Evolutionary conservation across 2,797 vertebrate species (phyloP).

Genomic region (Sorex maritimensis): DNA sequence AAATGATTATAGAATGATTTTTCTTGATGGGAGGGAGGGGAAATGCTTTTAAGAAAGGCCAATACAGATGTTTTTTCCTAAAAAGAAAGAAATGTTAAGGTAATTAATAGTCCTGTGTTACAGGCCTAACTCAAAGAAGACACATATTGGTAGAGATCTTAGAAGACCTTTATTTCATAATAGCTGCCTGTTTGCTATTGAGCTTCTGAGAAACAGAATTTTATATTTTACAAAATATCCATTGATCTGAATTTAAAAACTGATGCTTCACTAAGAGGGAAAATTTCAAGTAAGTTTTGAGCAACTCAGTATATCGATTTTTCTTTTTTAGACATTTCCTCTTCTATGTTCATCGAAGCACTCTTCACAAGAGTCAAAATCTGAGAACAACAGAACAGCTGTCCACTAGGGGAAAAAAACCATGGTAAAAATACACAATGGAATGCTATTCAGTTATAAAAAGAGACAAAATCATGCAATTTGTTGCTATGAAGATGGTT

Average conservation of each 20-base stretch:
- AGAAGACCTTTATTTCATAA: not conserved
- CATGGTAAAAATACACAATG: too few relatives aligned
- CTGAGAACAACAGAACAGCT: too few relatives aligned
- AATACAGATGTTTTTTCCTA: not conserved
- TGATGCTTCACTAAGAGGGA: not conserved
- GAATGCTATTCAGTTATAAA: too few relatives aligned
- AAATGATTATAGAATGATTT: slow-evolving; percentile 17
- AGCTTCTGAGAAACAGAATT: not conserved
- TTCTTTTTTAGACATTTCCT: slow-evolving; percentile 1
- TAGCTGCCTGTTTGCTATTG: not conserved
- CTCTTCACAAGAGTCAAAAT: too few relatives aligned
- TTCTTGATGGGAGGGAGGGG: not conserved
- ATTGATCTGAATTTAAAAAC: slow-evolving; percentile 64
- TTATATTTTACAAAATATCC: slow-evolving; percentile 32
- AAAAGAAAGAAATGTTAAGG: slow-evolving; percentile 37
- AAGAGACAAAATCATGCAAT: too few relatives aligned
- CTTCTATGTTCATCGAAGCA: too few relatives aligned
- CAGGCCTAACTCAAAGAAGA: slow-evolving; percentile 31
- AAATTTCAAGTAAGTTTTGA: slow-evolving; percentile 51
- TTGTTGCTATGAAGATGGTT: too few relatives aligned
- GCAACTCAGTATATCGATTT: not conserved
- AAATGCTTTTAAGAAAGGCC: slow-evolving; percentile 26
- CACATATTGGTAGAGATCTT: not conserved
- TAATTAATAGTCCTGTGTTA: slow-evolving; percentile 38
- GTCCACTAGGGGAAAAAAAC: too few relatives aligned